Conservation (phyloP, 2,113 vertebrate genomes). For the Takifugu flavidus region DNA sequence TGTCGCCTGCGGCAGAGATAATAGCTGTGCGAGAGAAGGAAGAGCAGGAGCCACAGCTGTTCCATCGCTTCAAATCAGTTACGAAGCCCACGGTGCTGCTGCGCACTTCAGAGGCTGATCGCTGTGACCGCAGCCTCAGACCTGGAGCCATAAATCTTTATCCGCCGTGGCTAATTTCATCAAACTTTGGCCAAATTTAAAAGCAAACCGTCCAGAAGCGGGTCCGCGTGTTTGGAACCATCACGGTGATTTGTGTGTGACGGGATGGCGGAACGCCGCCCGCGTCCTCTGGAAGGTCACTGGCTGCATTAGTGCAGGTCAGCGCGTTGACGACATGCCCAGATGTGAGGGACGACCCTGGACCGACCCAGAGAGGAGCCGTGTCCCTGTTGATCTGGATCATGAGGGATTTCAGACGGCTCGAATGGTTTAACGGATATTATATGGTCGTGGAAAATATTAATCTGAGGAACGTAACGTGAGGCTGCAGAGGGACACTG, state of each 20-base stretch:
- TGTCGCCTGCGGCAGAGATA: background rate
- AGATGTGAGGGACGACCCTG: slow-evolving; percentile 69
- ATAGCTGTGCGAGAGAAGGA: slow-evolving; percentile 3
- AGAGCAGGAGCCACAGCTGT: slow-evolving; percentile 54
- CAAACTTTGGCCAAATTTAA: slow-evolving; percentile 5
- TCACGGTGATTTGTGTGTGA: slow-evolving; percentile 7
- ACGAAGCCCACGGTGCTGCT: slow-evolving; percentile 45
- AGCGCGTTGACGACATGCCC: slow-evolving; percentile 64
- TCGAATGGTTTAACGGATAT: slow-evolving; percentile 22
- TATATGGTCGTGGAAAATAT: slow-evolving; percentile 10
- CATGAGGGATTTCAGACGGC: slow-evolving; percentile 5
- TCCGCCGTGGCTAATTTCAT: slow-evolving; percentile 37
- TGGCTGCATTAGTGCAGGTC: slow-evolving; percentile 49
- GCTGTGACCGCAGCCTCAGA: slow-evolving; percentile 56
- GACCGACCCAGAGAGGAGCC: slow-evolving; percentile 46
- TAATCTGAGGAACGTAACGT: background rate
- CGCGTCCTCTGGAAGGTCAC: slow-evolving; percentile 18
- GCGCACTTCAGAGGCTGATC: slow-evolving; percentile 49
- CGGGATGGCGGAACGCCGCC: slow-evolving; percentile 11
- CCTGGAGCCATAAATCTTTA: slow-evolving; percentile 57
- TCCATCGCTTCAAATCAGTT: slow-evolving; percentile 71
- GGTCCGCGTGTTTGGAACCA: slow-evolving; percentile 2
- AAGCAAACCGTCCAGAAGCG: background rate
- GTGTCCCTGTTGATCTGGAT: slow-evolving; percentile 35
- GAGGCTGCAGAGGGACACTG: background rate